These are phyloP conservation scores for Patiria pectinifera DNA, from an alignment of 53 echinoderm and acorn worm genomes.

Conservation along the genomic window DNA sequence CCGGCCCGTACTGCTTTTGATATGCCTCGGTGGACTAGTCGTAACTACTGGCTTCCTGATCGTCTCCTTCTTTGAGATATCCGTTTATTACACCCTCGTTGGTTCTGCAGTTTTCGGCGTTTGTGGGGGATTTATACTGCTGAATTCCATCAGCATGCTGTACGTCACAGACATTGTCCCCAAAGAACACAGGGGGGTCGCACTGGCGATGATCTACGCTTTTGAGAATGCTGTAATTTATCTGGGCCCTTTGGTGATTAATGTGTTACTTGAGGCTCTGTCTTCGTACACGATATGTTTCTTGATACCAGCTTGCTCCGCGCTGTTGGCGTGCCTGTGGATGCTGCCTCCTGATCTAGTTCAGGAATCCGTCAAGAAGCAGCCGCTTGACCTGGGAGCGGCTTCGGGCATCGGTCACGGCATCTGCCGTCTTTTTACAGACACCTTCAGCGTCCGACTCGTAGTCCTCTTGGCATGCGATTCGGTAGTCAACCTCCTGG, in stretches of 20 bases:
- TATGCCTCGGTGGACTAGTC: constrained; percentile 8
- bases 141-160: constrained; percentile 18
- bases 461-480: constrained; percentile 1
- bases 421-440: neutral
- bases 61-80: neutral
- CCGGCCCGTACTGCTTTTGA: constrained; percentile 18
- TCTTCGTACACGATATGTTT: constrained; percentile 7
- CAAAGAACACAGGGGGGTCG: neutral
- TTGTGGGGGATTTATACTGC: constrained; percentile 19
- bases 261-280: neutral
- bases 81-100: constrained; percentile 23
- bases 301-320: neutral
- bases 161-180: constrained; percentile 24
- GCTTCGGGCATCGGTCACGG: neutral
- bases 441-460: neutral
- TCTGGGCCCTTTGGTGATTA: neutral
- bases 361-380: neutral
- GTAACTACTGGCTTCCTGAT: neutral
- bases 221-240: neutral
- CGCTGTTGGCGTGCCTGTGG: constrained; percentile 1
- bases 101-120: neutral
- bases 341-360: constrained; percentile 1
- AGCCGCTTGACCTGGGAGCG: neutral
- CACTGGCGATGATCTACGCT: constrained; percentile 6
- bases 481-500: neutral